Evolutionary conservation across 2,797 vertebrate genomes (phyloP).

Genomic region (Acanthopagrus latus): DNA sequence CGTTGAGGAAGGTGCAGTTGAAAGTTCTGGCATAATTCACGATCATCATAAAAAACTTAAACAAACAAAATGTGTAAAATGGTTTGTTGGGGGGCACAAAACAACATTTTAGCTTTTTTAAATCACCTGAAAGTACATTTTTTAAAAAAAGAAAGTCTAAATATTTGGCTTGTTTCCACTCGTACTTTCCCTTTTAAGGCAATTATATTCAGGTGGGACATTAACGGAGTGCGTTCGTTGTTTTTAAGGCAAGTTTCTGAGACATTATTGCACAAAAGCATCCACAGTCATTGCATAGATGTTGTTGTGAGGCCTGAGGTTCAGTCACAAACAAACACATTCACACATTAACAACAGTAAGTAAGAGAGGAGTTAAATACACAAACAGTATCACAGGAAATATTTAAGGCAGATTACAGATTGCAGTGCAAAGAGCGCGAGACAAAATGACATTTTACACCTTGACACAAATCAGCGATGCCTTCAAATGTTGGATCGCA

Average conservation of each 20-base stretch:
- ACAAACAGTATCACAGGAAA: not conserved
- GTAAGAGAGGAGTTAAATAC: not conserved
- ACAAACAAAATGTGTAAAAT: not conserved
- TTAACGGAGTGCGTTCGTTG: not conserved
- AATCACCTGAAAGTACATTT: not conserved
- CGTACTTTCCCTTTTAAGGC: not conserved
- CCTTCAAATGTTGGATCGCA: not conserved
- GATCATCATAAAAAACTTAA: not conserved
- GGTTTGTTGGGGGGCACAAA: not conserved
- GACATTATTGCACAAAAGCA: constrained; percentile 37
- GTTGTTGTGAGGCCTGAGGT: not conserved
- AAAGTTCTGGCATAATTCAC: not conserved
- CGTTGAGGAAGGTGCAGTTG: not conserved
- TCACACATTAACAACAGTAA: not conserved
- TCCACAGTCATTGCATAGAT: constrained; percentile 24
- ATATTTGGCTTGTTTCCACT: too few species aligned
- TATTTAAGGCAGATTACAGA: constrained; percentile 1
- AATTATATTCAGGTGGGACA: not conserved
- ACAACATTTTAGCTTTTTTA: not conserved
- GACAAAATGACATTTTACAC: constrained; percentile 11
- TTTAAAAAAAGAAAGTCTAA: too few species aligned
- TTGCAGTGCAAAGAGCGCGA: constrained; percentile 26
- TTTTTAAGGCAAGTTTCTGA: not conserved
- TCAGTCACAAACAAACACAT: constrained; percentile 19
- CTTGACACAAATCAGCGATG: not conserved